phyloP scores from a whole-genome alignment of 1,140 invertebrate genomes.

The Drosophila fuyamai region DNA sequence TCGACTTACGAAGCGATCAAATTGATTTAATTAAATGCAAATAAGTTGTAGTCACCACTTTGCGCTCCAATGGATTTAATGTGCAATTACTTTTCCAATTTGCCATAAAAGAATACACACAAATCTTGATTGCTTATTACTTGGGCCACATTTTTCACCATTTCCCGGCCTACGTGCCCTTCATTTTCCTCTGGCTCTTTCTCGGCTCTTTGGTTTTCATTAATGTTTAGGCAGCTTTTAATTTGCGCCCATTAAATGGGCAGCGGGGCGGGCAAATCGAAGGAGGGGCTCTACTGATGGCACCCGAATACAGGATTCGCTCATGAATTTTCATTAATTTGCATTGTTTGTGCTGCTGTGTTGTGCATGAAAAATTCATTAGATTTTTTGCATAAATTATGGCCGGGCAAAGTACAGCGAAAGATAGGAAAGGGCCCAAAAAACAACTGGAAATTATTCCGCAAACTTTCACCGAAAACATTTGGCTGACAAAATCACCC shows the following conservation, averaged over 20 bases:
- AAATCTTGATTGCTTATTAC: slow-evolving; percentile 77
- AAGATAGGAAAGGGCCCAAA: background rate
- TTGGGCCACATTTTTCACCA: slow-evolving; percentile 51
- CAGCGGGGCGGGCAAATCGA: slow-evolving; percentile 2
- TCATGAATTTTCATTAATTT: slow-evolving; percentile 82
- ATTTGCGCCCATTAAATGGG: slow-evolving; percentile 68
- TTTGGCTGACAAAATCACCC: slow-evolving; percentile 16
- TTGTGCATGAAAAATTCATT: slow-evolving; percentile 77
- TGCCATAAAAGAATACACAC: slow-evolving; percentile 57
- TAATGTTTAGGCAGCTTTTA: slow-evolving; percentile 69
- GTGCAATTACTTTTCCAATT: slow-evolving; percentile 73
- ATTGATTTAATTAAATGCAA: slow-evolving; percentile 74
- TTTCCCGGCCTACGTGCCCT: slow-evolving; percentile 15
- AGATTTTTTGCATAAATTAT: slow-evolving; percentile 79
- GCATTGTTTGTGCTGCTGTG: slow-evolving; percentile 16
- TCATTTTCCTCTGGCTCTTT: background rate
- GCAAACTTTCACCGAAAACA: slow-evolving; percentile 24
- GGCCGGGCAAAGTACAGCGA: slow-evolving; percentile 20
- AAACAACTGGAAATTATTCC: slow-evolving; percentile 22
- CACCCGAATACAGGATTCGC: slow-evolving; percentile 44
- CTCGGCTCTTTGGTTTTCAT: slow-evolving; percentile 53
- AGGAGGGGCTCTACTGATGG: slow-evolving; percentile 4
- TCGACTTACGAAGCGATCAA: slow-evolving; percentile 31
- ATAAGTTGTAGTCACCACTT: slow-evolving; percentile 32
- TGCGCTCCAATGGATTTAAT: slow-evolving; percentile 49